Percentiles rank a stretch among this genome's conserved stretches.
Conservation (phyloP, 2,888 invertebrate species). For the Leptogaster cylindrica region DNA sequence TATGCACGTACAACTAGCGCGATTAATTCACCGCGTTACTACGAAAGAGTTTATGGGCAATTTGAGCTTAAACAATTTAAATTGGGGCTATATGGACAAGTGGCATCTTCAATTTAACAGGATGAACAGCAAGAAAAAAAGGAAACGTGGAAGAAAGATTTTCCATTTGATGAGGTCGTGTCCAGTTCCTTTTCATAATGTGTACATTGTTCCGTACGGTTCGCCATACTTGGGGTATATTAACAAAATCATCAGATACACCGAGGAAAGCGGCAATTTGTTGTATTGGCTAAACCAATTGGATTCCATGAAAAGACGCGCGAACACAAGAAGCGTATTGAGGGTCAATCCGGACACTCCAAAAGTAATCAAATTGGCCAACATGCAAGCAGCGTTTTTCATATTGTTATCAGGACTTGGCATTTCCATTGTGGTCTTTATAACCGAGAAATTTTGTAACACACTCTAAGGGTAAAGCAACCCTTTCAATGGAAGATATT, state of each 20-base stretch:
- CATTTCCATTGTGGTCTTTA: no score
- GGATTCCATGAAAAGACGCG: no score
- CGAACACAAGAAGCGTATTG: no score
- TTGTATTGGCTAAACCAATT: conserved; percentile 57
- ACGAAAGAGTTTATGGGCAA: neutral
- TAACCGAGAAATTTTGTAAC: no score
- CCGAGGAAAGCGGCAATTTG: conserved; percentile 65
- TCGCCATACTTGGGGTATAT: conserved; percentile 65
- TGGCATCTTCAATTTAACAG: conserved; percentile 59
- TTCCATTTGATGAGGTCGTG: conserved; percentile 65
- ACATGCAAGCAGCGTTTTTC: no score
- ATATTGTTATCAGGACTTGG: no score
- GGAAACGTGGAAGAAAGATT: conserved; percentile 61
- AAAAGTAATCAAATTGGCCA: no score
- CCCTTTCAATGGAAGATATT: no score
- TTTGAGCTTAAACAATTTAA: conserved; percentile 28
- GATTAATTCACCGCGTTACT: neutral
- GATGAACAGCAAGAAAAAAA: conserved; percentile 53
- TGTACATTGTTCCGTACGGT: conserved; percentile 67
- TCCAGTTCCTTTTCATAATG: conserved; percentile 66
- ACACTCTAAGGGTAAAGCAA: no score
- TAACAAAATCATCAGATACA: conserved; percentile 62
- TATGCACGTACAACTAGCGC: conserved; percentile 20
- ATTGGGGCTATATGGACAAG: conserved; percentile 64
- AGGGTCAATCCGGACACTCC: neutral